Conservation (phyloP, 1,140 invertebrate genomes). For the Ooceraea biroi region DNA sequence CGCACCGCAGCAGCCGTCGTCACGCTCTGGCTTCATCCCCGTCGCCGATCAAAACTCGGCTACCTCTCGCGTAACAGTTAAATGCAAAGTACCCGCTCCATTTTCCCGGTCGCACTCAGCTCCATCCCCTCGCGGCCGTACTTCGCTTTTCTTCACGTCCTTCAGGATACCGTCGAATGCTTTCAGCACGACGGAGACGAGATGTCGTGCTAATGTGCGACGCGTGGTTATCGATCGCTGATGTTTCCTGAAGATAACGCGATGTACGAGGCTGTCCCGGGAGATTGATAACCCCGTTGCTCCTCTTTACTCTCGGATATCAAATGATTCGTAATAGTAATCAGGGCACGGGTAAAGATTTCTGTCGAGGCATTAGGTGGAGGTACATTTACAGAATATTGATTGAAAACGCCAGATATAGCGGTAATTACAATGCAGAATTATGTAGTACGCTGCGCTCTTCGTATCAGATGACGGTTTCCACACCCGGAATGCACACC, state of each 20-base stretch:
- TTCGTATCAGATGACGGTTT: neutral
- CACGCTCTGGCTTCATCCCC: conserved; percentile 72
- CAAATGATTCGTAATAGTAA: neutral
- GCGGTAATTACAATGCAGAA: neutral
- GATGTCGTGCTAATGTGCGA: conserved; percentile 21
- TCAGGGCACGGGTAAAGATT: neutral
- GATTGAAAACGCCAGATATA: neutral
- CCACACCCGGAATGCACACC: no score
- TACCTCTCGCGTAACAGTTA: conserved; percentile 65
- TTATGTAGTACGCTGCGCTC: neutral
- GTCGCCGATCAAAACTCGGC: conserved; percentile 72
- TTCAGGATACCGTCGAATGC: conserved; percentile 36
- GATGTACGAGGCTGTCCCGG: neutral
- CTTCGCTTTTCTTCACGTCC: neutral
- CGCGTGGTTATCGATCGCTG: conserved; percentile 44
- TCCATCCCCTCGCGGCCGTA: neutral
- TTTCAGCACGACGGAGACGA: conserved; percentile 10
- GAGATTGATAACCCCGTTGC: neutral
- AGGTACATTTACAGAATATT: neutral
- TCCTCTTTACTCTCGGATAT: neutral
- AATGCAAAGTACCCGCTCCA: conserved; percentile 61
- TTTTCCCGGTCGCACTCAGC: neutral
- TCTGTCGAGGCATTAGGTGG: no score
- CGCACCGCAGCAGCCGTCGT: conserved; percentile 69
- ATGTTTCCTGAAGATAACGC: neutral